These are phyloP conservation scores for Digitonthophagus gazella DNA, from an alignment of 2,888 invertebrate genomes.

Conservation along the genomic window DNA sequence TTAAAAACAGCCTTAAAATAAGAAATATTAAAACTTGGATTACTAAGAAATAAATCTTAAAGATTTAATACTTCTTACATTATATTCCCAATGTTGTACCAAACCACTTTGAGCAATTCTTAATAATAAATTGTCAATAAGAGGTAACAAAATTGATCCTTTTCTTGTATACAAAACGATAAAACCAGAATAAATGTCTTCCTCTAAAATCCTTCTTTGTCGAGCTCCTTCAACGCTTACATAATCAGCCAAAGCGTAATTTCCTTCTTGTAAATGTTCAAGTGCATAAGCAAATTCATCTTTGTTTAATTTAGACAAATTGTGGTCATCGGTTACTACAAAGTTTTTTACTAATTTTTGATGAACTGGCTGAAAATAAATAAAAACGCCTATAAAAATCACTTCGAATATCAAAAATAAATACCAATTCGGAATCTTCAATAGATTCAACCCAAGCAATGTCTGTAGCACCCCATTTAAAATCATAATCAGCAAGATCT, in stretches of 20 bases:
- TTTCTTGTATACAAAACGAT: constrained; percentile 22
- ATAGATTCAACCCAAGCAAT: constrained; percentile 67
- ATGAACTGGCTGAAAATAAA: constrained; percentile 31
- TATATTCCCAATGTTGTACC: constrained; percentile 23
- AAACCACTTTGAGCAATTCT: constrained; percentile 22
- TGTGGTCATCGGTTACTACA: constrained; percentile 31
- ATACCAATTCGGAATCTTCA: constrained; percentile 32
- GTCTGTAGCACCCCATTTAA: constrained; percentile 66
- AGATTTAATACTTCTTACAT: constrained; percentile 4
- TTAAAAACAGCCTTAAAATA: constrained; percentile 20
- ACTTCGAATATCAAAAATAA: not conserved
- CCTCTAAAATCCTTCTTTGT: constrained; percentile 21
- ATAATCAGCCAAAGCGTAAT: constrained; percentile 24
- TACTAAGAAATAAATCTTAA: not conserved
- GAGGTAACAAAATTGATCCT: constrained; percentile 25
- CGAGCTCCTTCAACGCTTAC: constrained; percentile 20
- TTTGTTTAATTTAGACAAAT: constrained; percentile 31
- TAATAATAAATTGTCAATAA: constrained; percentile 23
- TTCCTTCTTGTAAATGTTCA: constrained; percentile 67
- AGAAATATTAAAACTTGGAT: not conserved
- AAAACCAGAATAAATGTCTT: constrained; percentile 25
- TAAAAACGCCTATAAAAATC: too few species aligned
- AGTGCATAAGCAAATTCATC: constrained; percentile 59
- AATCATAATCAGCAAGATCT: constrained; percentile 58
- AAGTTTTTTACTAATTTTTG: constrained; percentile 31